Evolutionary conservation across 2,797 vertebrate genomes (phyloP).

Genomic region (Phrynocephalus forsythii): DNA sequence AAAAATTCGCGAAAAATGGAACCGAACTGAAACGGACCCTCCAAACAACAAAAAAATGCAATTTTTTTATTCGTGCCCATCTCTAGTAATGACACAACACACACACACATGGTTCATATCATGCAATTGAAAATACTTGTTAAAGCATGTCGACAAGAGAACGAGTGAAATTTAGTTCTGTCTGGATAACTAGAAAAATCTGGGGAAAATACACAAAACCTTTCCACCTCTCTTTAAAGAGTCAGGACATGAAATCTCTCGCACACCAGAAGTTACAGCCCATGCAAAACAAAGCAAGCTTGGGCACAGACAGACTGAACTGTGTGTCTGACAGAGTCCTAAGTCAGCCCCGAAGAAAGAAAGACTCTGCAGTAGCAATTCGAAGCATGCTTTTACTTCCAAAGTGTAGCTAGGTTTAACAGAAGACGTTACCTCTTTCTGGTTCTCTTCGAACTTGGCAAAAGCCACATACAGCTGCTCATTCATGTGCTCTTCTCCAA

Average conservation of each 20-base stretch:
- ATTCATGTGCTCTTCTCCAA: slow-evolving; percentile 91
- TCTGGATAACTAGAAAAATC: neutral
- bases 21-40: no score
- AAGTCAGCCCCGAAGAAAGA: neutral
- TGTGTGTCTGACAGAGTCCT: neutral
- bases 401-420: neutral
- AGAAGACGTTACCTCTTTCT: slow-evolving; percentile 88
- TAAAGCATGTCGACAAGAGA: neutral
- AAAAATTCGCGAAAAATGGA: no score
- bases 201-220: neutral
- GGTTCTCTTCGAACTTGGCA: slow-evolving; percentile 94
- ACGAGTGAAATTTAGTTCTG: neutral
- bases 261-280: neutral
- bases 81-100: no score
- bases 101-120: no score
- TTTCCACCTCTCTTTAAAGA: neutral
- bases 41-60: no score
- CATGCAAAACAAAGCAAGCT: neutral
- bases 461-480: slow-evolving; percentile 96
- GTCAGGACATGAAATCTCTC: neutral
- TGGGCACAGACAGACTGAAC: neutral
- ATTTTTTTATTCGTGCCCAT: no score
- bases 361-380: neutral
- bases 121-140: neutral
- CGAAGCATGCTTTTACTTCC: neutral